Conservation (phyloP, 2,888 invertebrate species). For the Lapara coniferarum region DNA sequence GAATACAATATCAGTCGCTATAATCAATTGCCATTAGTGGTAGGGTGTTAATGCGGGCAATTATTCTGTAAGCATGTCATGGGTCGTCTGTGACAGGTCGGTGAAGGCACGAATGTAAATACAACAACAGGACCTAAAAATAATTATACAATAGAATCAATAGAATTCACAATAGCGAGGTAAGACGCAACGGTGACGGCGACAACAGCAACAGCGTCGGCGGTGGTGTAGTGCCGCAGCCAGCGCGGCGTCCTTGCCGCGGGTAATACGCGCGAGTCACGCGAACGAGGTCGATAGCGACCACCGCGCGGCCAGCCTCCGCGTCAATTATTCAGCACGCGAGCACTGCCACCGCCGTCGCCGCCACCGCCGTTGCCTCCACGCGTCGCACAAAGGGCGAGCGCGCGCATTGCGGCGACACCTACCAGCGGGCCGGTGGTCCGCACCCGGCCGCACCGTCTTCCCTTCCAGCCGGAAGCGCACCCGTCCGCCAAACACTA, state of each 20-base stretch:
- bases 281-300: conserved; percentile 83
- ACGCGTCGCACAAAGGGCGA: conserved; percentile 68
- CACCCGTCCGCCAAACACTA: conserved; percentile 60
- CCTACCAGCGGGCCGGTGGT: conserved; percentile 73
- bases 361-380: conserved; percentile 54
- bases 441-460: conserved; percentile 54
- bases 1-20: not conserved
- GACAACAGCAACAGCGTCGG: conserved; percentile 49
- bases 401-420: conserved; percentile 68
- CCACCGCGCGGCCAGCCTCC: conserved; percentile 71
- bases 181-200: conserved; percentile 49
- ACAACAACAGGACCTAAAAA: conserved; percentile 36
- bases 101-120: conserved; percentile 33
- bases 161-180: conserved; percentile 42
- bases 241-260: conserved; percentile 80
- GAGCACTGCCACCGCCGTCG: conserved; percentile 53
- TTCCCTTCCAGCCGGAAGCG: conserved; percentile 48
- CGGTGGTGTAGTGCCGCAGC: conserved; percentile 69
- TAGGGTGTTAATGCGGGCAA: not conserved
- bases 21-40: conserved; percentile 13
- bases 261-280: conserved; percentile 73
- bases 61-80: not conserved
- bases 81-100: not conserved
- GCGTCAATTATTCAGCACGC: conserved; percentile 80
- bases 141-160: conserved; percentile 38